A percentile compares a stretch with the other conserved stretches of the same genome.
phyloP scores from a whole-genome alignment of 2,797 vertebrate genomes.

The Calcarius lapponicus region DNA sequence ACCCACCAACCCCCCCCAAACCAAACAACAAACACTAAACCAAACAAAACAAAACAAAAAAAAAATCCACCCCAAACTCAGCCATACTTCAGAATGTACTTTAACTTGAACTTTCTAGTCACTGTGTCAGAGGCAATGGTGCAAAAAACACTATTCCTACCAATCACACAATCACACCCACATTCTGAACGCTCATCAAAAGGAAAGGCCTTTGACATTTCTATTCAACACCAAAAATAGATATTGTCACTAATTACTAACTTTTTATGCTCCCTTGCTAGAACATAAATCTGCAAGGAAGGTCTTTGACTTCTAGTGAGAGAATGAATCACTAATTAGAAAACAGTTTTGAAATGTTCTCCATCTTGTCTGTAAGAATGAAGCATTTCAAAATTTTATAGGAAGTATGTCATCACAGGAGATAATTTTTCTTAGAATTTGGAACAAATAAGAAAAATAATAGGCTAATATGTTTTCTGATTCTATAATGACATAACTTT shows the following conservation, averaged over 20 bases:
- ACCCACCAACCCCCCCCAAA: not conserved
- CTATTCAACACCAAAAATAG: not conserved
- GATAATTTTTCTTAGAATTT: not conserved
- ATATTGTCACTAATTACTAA: not conserved
- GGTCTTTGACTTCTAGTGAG: not conserved
- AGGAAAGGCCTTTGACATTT: not conserved
- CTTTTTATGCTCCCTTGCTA: not conserved
- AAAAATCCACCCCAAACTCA: not conserved
- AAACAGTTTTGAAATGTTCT: not conserved
- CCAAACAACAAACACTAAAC: not conserved
- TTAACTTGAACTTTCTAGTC: not conserved
- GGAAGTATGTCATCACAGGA: not conserved
- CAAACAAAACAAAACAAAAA: not conserved
- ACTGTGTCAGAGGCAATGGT: not conserved
- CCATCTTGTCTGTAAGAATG: not conserved
- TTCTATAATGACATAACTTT: not conserved
- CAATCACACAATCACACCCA: not conserved
- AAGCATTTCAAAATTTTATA: not conserved
- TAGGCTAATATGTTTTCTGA: not conserved
- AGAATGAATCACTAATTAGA: not conserved
- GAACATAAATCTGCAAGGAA: fast-evolving
- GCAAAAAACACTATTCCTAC: not conserved
- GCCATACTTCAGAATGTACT: not conserved
- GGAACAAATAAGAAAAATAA: not conserved
- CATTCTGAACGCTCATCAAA: not conserved